phyloP scores from a whole-genome alignment of 2,797 vertebrate genomes.

The Enoplosus armatus region DNA sequence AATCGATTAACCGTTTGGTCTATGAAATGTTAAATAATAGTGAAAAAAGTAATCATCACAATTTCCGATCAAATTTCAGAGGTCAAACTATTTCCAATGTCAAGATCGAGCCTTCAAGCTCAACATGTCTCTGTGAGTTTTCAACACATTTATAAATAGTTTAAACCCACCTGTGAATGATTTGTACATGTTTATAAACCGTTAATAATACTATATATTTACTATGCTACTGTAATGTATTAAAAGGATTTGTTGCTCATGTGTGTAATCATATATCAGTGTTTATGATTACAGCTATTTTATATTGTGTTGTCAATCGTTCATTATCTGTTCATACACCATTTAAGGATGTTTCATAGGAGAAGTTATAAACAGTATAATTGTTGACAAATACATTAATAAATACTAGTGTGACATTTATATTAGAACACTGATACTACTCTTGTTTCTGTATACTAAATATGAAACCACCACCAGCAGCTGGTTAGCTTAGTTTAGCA shows the following conservation, averaged over 20 bases:
- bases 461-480: not conserved
- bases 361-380: not conserved
- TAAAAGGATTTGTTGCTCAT: not conserved
- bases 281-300: too few relatives aligned
- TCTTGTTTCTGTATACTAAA: not conserved
- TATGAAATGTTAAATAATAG: not conserved
- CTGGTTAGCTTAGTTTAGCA: not conserved
- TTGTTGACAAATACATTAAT: not conserved
- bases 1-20: not conserved
- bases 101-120: not conserved
- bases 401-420: not conserved
- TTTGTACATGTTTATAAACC: not conserved
- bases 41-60: not conserved
- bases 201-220: not conserved
- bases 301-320: too few relatives aligned
- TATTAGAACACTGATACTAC: not conserved
- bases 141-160: not conserved
- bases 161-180: not conserved
- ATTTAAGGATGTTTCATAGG: not conserved
- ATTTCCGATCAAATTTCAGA: too few relatives aligned
- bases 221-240: too few relatives aligned
- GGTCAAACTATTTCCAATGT: not conserved
- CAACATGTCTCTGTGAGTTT: not conserved
- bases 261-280: not conserved
- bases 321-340: not conserved